Percentiles rank a stretch among this genome's conserved stretches.
Conservation (phyloP, 2,113 vertebrate genomes). For the Thalassarche chlororhynchos region DNA sequence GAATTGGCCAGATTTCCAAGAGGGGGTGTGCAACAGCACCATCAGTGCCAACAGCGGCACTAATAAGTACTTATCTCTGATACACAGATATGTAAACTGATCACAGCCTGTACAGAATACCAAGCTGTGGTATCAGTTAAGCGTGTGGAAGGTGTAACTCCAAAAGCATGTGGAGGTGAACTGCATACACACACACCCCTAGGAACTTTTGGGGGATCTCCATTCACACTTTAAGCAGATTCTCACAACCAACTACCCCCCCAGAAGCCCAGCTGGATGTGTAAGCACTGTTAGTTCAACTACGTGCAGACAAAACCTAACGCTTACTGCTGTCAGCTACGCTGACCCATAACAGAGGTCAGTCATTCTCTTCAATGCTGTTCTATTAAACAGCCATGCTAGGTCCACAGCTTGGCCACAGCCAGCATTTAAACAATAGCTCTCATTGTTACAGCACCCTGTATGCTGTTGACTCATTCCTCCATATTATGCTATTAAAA, state of each 20-base stretch:
- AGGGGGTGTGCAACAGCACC: background rate
- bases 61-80: background rate
- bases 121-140: background rate
- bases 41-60: background rate
- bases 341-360: background rate
- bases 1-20: background rate
- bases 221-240: background rate
- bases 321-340: background rate
- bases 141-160: background rate
- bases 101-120: background rate
- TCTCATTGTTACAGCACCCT: background rate
- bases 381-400: background rate
- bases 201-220: background rate
- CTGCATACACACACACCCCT: background rate
- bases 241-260: background rate
- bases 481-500: background rate
- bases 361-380: background rate
- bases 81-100: background rate
- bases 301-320: background rate
- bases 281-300: background rate
- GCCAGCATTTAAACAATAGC: background rate
- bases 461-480: background rate
- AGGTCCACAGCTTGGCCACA: background rate
- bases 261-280: background rate
- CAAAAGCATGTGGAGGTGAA: background rate